These are phyloP conservation scores for Bombus difficillimus DNA, from an alignment of 1,140 invertebrate genomes.

Conservation along the genomic window DNA sequence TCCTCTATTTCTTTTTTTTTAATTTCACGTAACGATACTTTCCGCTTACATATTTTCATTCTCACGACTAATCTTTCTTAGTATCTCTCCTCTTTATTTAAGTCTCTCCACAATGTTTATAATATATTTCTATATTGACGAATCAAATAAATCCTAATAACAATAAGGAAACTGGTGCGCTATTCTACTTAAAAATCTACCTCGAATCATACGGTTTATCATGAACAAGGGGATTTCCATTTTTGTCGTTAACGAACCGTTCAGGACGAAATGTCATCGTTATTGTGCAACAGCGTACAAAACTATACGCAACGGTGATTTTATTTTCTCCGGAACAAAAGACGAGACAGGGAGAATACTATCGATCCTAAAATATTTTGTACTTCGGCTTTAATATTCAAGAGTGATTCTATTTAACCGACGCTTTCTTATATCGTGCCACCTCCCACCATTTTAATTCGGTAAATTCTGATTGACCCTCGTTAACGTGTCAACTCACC, in stretches of 20 bases:
- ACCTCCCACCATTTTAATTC: background rate
- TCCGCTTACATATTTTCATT: too few species aligned
- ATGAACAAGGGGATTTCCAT: background rate
- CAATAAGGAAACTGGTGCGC: background rate
- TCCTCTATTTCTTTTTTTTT: too few species aligned
- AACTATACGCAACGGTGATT: background rate
- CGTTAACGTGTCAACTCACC: background rate
- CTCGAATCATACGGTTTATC: background rate
- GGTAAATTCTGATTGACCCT: conserved; percentile 21
- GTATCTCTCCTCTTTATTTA: too few species aligned
- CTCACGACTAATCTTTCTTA: too few species aligned
- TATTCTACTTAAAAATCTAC: background rate
- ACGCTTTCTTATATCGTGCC: background rate
- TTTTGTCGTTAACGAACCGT: conserved; percentile 18
- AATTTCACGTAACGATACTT: too few species aligned
- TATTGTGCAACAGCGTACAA: background rate
- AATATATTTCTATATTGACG: too few species aligned
- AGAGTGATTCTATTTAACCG: background rate
- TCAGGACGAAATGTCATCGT: background rate
- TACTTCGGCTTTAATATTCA: background rate
- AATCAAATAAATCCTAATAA: background rate
- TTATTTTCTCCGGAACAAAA: background rate
- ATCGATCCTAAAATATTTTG: background rate
- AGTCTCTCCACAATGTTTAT: too few species aligned
- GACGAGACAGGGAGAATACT: background rate